Evolutionary conservation across 2,797 vertebrate species (phyloP).

Genomic region (Lycodopsis pacificus): DNA sequence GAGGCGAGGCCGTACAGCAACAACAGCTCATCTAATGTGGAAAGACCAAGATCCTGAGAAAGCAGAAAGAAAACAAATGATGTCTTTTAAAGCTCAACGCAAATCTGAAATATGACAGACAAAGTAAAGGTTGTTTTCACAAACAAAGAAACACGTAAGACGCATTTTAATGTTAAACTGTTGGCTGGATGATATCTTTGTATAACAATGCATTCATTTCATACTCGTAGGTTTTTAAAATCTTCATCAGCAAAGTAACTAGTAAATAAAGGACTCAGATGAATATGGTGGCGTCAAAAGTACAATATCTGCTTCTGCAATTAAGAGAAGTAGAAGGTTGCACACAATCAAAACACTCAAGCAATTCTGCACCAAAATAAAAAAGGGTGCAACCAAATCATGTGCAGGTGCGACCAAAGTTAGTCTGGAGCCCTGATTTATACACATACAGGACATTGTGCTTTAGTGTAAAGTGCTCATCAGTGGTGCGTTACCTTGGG

Average conservation of each 20-base stretch:
- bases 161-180: no score
- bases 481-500: conserved; percentile 78
- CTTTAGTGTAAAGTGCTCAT: not conserved
- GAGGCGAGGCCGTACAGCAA: conserved; percentile 88
- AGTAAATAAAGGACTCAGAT: not conserved
- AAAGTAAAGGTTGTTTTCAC: not conserved
- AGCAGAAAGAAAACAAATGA: not conserved
- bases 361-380: not conserved
- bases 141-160: no score
- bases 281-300: not conserved
- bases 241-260: not conserved
- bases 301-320: not conserved
- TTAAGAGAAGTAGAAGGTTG: not conserved
- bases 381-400: not conserved
- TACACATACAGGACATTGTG: not conserved
- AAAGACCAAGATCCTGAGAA: conserved; percentile 85
- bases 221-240: no score
- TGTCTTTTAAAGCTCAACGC: not conserved
- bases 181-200: no score
- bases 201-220: no score
- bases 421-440: not conserved
- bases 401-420: not conserved
- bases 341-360: not conserved
- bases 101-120: not conserved
- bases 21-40: conserved; percentile 85